These are phyloP conservation scores for Aotus griseimembra DNA, from an alignment of 2,797 vertebrate species.

Conservation along the genomic window DNA sequence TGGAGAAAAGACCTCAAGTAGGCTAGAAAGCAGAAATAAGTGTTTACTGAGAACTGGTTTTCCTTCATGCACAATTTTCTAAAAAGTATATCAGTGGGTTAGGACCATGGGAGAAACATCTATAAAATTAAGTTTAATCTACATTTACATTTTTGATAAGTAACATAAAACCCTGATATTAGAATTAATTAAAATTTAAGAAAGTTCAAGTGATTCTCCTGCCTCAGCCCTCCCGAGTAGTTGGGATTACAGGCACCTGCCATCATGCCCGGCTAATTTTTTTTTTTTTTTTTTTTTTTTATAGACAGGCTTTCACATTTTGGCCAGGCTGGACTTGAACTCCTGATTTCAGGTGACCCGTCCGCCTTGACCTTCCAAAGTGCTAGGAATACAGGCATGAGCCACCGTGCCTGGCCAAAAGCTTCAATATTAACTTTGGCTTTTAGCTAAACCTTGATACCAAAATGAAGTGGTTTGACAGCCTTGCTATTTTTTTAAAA, in stretches of 20 bases:
- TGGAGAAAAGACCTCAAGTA: not conserved
- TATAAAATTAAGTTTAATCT: not conserved
- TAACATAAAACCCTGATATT: not conserved
- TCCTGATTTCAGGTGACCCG: not conserved
- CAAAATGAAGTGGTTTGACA: not conserved
- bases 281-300: too few species aligned
- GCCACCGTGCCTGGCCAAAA: not conserved
- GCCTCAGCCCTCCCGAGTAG: not conserved
- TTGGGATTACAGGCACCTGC: not conserved
- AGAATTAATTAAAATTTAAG: constrained; percentile 22
- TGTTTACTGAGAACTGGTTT: not conserved
- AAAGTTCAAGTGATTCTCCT: not conserved
- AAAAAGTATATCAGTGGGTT: not conserved
- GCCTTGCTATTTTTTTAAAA: not conserved
- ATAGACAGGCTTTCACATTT: not conserved
- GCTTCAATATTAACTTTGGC: not conserved
- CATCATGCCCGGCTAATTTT: not conserved
- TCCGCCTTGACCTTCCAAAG: not conserved
- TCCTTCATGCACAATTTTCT: not conserved
- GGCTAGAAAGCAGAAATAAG: not conserved
- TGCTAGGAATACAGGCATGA: not conserved
- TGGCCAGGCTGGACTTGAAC: not conserved
- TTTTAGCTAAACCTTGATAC: not conserved
- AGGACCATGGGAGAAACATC: not conserved
- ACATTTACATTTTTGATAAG: not conserved